Conservation (phyloP, 35 echinoderm and acorn worm genomes). For the Holothuria glaberrima region DNA sequence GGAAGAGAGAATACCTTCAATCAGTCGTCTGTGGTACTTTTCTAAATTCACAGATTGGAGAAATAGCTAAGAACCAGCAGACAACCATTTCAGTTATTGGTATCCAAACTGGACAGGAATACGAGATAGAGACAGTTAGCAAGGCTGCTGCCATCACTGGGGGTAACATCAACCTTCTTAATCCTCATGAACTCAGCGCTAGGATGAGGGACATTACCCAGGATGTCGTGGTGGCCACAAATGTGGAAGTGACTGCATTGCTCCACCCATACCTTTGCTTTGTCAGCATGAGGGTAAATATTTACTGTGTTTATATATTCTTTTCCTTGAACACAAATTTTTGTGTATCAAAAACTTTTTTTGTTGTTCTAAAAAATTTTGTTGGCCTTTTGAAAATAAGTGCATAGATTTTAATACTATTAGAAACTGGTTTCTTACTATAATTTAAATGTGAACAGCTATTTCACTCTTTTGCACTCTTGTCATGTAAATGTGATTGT, state of each 20-base stretch:
- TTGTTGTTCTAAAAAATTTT: too few species aligned
- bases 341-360: too few species aligned
- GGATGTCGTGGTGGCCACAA: constrained; percentile 76
- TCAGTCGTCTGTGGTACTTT: too few species aligned
- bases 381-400: too few species aligned
- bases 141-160: constrained; percentile 75
- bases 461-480: too few species aligned
- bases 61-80: constrained; percentile 82
- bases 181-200: constrained; percentile 81
- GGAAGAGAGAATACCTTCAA: too few species aligned
- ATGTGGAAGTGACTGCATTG: constrained; percentile 77
- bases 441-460: too few species aligned
- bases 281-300: constrained; percentile 54
- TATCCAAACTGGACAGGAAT: constrained; percentile 65
- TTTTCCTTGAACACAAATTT: too few species aligned
- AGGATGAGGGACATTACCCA: constrained; percentile 80
- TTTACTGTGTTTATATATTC: too few species aligned
- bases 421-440: too few species aligned
- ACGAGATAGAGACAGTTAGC: constrained; percentile 80
- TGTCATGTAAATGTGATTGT: too few species aligned
- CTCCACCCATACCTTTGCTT: constrained; percentile 84
- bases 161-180: constrained; percentile 84
- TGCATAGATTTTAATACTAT: too few species aligned
- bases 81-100: constrained; percentile 98
- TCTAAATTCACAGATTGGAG: constrained; percentile 71